A percentile compares a stretch with the other conserved stretches of the same genome.
phyloP scores from a whole-genome alignment of 2,888 invertebrate genomes.

The Dynastes grantii region DNA sequence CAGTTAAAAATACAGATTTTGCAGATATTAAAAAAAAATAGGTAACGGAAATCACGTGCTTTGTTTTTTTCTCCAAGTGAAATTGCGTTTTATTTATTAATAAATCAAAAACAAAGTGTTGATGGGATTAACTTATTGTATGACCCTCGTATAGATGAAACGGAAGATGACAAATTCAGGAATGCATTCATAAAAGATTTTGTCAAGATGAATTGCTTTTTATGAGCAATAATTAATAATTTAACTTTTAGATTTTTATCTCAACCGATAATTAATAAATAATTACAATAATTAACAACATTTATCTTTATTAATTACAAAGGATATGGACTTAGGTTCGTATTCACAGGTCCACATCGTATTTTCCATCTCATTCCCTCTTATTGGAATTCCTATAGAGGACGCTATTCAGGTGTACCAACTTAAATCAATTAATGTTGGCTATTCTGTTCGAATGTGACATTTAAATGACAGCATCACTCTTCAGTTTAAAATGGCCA shows the following conservation, averaged over 20 bases:
- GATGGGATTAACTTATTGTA: neutral
- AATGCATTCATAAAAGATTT: no score
- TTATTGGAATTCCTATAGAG: neutral
- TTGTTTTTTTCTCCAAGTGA: neutral
- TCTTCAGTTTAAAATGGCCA: conserved; percentile 38
- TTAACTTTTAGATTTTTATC: no score
- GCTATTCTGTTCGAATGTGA: conserved; percentile 12
- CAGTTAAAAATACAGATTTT: neutral
- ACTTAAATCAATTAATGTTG: neutral
- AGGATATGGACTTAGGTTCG: neutral
- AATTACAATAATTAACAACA: neutral
- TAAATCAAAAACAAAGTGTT: neutral
- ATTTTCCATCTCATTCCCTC: neutral
- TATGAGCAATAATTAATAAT: no score
- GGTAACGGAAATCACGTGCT: no score
- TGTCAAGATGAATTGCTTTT: no score
- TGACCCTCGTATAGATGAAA: neutral
- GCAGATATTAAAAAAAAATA: neutral
- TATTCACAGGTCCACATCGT: neutral
- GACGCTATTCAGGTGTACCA: neutral
- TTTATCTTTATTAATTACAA: neutral
- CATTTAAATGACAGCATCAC: conserved; percentile 12
- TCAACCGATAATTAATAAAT: neutral
- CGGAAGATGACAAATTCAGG: neutral
- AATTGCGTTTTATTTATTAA: neutral